These are phyloP conservation scores for Drosophila kepulauana DNA, from an alignment of 1,140 invertebrate genomes.

Conservation along the genomic window DNA sequence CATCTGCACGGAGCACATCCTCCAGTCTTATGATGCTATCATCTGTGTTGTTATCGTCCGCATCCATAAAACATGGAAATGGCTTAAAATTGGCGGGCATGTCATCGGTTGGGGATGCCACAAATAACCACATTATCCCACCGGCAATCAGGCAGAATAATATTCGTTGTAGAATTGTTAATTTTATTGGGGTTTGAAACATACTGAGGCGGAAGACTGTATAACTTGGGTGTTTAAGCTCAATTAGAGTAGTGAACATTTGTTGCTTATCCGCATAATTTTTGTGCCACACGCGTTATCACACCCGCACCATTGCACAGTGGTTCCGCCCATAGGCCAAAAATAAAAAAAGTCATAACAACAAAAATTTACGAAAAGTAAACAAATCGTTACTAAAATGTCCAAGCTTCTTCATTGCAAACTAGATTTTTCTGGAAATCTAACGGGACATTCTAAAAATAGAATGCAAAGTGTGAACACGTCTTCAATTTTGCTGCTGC, in stretches of 20 bases:
- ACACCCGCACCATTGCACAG: constrained; percentile 91
- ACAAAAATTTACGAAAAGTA: too few species aligned
- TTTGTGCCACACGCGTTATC: constrained; percentile 88
- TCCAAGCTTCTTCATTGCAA: too few species aligned
- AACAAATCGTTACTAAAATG: too few species aligned
- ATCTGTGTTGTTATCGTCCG: neutral
- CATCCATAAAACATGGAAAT: constrained; percentile 5
- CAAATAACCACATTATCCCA: neutral
- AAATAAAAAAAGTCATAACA: too few species aligned
- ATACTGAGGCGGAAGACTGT: neutral
- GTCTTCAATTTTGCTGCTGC: too few species aligned
- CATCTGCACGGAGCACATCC: constrained; percentile 58
- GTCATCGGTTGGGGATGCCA: neutral
- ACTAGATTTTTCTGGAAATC: too few species aligned
- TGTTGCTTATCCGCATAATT: constrained; percentile 86
- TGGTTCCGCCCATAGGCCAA: too few species aligned
- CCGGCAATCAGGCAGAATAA: neutral
- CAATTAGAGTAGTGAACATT: neutral
- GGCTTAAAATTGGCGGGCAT: neutral
- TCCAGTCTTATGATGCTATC: constrained; percentile 27
- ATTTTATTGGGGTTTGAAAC: neutral
- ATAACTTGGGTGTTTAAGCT: neutral
- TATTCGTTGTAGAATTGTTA: neutral
- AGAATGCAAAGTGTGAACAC: too few species aligned
- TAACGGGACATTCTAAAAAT: too few species aligned